phyloP scores from a whole-genome alignment of 2,797 vertebrate species.

The Danio aesculapii region DNA sequence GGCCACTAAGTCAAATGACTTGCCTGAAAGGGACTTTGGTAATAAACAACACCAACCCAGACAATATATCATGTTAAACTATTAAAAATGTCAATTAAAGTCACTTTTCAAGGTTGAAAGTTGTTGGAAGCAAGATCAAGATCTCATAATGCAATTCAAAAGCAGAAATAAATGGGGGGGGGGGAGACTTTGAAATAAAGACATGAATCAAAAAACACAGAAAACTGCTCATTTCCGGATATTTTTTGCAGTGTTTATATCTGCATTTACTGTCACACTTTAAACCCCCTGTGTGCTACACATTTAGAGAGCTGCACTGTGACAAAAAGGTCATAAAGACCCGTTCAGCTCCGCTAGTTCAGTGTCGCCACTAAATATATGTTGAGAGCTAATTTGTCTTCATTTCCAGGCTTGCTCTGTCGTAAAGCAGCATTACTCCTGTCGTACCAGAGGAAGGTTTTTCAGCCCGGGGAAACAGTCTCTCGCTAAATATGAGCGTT shows the following conservation, averaged over 20 bases:
- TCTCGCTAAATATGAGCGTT: background rate
- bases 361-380: background rate
- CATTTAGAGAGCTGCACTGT: background rate
- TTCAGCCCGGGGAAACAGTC: background rate
- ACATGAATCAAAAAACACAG: no score
- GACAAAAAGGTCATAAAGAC: background rate
- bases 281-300: background rate
- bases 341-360: background rate
- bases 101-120: no score
- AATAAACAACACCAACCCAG: no score
- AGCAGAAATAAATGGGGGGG: no score
- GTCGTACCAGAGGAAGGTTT: background rate
- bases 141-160: no score
- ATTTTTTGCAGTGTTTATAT: background rate
- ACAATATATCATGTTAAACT: no score
- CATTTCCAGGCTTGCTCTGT: background rate
- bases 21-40: no score
- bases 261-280: background rate
- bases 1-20: no score
- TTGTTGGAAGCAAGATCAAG: no score
- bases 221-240: no score
- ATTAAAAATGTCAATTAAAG: no score
- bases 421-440: background rate
- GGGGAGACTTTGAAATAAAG: no score
- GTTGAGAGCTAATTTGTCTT: constrained; percentile 5